phyloP scores from a whole-genome alignment of 2,113 vertebrate species.

The Antechinus stuartii region DNA sequence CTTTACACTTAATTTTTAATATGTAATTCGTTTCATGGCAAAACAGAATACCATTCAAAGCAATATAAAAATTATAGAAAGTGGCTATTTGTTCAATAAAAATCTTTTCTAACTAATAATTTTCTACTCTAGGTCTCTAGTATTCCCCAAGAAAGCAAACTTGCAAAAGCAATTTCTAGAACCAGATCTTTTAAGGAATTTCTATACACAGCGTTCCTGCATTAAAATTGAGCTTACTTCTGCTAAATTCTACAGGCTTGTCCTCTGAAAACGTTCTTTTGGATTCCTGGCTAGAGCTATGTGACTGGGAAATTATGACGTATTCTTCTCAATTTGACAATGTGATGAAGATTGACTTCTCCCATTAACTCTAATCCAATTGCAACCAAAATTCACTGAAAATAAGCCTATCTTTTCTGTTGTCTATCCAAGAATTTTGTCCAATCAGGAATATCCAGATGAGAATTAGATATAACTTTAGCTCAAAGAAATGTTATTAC shows the following conservation, averaged over 20 bases:
- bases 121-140: neutral
- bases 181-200: neutral
- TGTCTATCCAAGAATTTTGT: neutral
- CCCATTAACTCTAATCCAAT: neutral
- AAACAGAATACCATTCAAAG: neutral
- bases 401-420: neutral
- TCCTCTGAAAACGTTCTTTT: neutral
- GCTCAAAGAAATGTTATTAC: neutral
- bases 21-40: neutral
- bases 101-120: neutral
- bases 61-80: neutral
- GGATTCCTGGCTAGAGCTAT: neutral
- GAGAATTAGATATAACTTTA: neutral
- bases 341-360: neutral
- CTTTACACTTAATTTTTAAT: neutral
- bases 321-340: neutral
- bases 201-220: neutral
- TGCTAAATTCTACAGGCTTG: neutral
- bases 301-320: neutral
- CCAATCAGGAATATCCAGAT: neutral
- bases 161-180: neutral
- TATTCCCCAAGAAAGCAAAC: neutral
- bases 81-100: neutral
- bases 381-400: neutral
- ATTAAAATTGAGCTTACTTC: neutral